phyloP scores from a whole-genome alignment of 2,888 invertebrate genomes.

The Clanis bilineata region DNA sequence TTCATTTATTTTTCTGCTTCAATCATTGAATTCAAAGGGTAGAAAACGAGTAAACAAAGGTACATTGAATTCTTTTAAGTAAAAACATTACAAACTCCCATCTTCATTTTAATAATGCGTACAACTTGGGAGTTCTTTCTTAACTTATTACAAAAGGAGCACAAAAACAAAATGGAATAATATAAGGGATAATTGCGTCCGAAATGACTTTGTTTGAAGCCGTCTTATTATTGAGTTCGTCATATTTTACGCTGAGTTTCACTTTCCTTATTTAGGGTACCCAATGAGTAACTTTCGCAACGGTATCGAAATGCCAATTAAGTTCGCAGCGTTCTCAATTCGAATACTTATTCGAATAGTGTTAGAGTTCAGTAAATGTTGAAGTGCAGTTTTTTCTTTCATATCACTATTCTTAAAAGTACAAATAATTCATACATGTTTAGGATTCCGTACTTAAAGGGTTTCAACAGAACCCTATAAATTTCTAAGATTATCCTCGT shows the following conservation, averaged over 20 bases:
- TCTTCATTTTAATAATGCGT: conserved; percentile 48
- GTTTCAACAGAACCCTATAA: no score
- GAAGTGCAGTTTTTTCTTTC: no score
- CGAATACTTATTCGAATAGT: no score
- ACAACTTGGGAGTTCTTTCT: conserved; percentile 23
- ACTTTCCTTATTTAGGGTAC: conserved; percentile 9
- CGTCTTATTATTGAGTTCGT: conserved; percentile 35
- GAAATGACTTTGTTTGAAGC: conserved; percentile 48
- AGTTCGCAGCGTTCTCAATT: no score
- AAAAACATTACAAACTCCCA: conserved; percentile 32
- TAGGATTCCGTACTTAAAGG: no score
- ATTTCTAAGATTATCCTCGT: no score
- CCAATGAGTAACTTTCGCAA: not conserved
- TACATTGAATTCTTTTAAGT: conserved; percentile 19
- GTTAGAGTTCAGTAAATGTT: no score
- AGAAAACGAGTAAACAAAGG: conserved; percentile 17
- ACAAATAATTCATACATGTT: no score
- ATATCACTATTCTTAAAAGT: no score
- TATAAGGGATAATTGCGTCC: conserved; percentile 54
- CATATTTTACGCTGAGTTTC: conserved; percentile 31
- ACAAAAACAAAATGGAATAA: conserved; percentile 50
- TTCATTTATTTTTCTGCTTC: not conserved
- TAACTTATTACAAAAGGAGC: conserved; percentile 40
- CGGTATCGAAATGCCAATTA: no score
- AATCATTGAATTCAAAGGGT: conserved; percentile 6